Evolutionary conservation across 2,888 invertebrate species (phyloP).

Genomic region (Subacronicta megacephala): DNA sequence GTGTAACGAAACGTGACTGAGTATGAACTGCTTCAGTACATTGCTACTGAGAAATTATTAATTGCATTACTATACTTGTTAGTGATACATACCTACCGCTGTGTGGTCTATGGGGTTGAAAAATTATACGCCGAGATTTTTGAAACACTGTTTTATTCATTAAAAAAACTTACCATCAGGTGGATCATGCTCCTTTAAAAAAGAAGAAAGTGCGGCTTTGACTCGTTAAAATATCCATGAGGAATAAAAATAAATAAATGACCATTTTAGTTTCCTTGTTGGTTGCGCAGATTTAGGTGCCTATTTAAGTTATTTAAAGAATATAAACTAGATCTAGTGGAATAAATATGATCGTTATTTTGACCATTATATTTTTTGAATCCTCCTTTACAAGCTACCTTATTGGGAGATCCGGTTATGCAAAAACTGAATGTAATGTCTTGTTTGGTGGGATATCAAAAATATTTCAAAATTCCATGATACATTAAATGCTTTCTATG

Average conservation of each 20-base stretch:
- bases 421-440: slow-evolving; percentile 25
- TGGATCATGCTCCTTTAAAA: too few species aligned
- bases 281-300: too few species aligned
- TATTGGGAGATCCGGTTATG: slow-evolving; percentile 29
- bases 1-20: slow-evolving; percentile 5
- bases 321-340: not conserved
- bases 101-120: not conserved
- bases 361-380: not conserved
- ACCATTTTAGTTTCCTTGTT: too few species aligned
- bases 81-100: not conserved
- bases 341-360: not conserved
- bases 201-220: too few species aligned
- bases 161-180: too few species aligned
- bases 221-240: too few species aligned
- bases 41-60: slow-evolving; percentile 2
- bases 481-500: not conserved
- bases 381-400: slow-evolving; percentile 11
- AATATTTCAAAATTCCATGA: slow-evolving; percentile 7
- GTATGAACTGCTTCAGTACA: slow-evolving; percentile 1
- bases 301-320: too few species aligned
- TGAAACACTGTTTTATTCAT: too few species aligned
- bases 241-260: too few species aligned
- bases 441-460: slow-evolving; percentile 5
- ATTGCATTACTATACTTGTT: not conserved
- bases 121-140: too few species aligned